These are phyloP conservation scores for Peromyscus attwateri DNA, from an alignment of 2,797 vertebrate species.

Conservation along the genomic window DNA sequence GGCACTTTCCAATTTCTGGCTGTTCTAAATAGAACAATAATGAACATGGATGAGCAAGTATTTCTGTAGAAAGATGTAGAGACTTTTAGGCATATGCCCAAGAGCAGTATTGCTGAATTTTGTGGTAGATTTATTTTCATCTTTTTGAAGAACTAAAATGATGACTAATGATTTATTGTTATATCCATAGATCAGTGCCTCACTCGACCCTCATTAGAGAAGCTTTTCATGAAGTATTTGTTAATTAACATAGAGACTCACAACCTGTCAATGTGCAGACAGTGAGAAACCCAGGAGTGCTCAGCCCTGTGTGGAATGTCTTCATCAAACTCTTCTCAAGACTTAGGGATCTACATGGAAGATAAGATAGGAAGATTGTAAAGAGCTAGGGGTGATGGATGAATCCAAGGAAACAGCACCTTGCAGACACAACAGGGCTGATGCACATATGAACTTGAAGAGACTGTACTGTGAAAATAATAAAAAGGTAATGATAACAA, in stretches of 20 bases:
- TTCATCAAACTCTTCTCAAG: neutral
- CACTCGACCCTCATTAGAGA: neutral
- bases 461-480: neutral
- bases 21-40: neutral
- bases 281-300: neutral
- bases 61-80: neutral
- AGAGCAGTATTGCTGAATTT: neutral
- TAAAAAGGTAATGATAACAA: neutral
- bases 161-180: neutral
- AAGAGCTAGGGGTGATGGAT: too few relatives aligned
- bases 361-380: neutral
- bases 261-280: neutral
- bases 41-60: neutral
- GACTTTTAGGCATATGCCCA: neutral
- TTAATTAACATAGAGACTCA: neutral
- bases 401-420: neutral
- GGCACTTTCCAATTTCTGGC: neutral
- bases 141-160: neutral
- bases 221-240: neutral
- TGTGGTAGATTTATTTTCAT: neutral
- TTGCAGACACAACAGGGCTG: neutral
- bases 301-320: too few relatives aligned
- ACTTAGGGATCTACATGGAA: neutral
- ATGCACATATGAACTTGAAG: neutral
- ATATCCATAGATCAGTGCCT: neutral